Percentiles rank a stretch among this genome's conserved stretches.
These are phyloP conservation scores for Heliopora coerulea DNA, from an alignment of 92 coral and sea anemone species.

Conservation along the genomic window DNA sequence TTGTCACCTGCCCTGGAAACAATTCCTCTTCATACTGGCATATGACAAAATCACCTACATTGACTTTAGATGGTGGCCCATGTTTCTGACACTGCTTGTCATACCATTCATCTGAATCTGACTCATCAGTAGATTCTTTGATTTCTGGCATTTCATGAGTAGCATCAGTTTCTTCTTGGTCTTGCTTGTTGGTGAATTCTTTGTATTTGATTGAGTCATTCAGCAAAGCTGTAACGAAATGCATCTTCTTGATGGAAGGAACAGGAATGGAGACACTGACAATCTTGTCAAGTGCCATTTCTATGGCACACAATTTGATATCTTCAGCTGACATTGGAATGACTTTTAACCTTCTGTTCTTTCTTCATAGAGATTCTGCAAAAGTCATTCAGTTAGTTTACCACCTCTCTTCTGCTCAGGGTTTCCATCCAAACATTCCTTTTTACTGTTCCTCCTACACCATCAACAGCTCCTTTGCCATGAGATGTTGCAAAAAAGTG, in stretches of 20 bases:
- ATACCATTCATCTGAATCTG: constrained; percentile 55
- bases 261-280: constrained; percentile 50
- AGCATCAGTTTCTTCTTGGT: constrained; percentile 26
- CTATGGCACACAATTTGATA: too few species aligned
- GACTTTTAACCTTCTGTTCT: too few species aligned
- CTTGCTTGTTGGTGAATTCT: constrained; percentile 40
- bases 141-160: constrained; percentile 13
- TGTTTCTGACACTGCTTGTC: constrained; percentile 47
- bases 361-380: constrained; percentile 37
- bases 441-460: constrained; percentile 52
- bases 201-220: constrained; percentile 45
- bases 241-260: constrained; percentile 52
- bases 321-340: too few species aligned
- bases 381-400: constrained; percentile 49
- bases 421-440: constrained; percentile 59
- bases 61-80: not conserved
- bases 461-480: too few species aligned
- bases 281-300: constrained; percentile 33
- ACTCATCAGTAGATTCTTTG: constrained; percentile 39
- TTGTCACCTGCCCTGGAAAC: constrained; percentile 61
- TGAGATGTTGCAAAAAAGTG: too few species aligned
- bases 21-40: constrained; percentile 56
- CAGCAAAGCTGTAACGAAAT: constrained; percentile 31
- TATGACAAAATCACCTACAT: constrained; percentile 55
- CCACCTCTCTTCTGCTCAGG: constrained; percentile 49